phyloP scores from a whole-genome alignment of 2,797 vertebrate genomes.

The Gymnopithys bicolor region DNA sequence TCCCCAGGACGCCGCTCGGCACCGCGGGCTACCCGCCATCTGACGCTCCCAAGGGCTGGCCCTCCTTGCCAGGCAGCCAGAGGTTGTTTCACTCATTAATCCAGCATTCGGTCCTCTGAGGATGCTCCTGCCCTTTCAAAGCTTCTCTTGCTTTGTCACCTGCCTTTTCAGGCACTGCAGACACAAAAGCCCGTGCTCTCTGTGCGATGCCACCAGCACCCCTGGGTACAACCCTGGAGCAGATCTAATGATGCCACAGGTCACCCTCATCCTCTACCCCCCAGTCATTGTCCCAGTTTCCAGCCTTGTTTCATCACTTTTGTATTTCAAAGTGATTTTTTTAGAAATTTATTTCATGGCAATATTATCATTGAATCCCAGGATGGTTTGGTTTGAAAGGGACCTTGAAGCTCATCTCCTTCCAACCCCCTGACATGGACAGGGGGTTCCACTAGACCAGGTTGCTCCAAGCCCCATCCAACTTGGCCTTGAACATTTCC shows the following conservation, averaged over 20 bases:
- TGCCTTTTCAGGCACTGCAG: background rate
- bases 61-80: constrained; percentile 2
- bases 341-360: background rate
- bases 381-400: background rate
- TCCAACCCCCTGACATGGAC: background rate
- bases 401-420: rapidly evolving
- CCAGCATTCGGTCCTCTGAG: background rate
- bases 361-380: background rate
- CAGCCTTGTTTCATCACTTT: background rate
- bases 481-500: background rate
- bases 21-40: rapidly evolving
- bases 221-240: background rate
- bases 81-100: constrained; percentile 13
- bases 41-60: background rate
- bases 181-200: background rate
- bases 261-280: background rate
- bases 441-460: background rate
- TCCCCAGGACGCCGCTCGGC: background rate
- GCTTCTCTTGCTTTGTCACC: background rate
- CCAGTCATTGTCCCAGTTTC: background rate
- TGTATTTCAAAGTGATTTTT: background rate
- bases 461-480: background rate
- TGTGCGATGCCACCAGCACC: background rate
- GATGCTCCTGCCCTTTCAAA: constrained; percentile 19
- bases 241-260: rapidly evolving